Evolutionary conservation across 2,113 vertebrate genomes (phyloP), one percentile per base, ranked within the genome.

Genomic region (Eretmodus cyanostictus): DNA sequence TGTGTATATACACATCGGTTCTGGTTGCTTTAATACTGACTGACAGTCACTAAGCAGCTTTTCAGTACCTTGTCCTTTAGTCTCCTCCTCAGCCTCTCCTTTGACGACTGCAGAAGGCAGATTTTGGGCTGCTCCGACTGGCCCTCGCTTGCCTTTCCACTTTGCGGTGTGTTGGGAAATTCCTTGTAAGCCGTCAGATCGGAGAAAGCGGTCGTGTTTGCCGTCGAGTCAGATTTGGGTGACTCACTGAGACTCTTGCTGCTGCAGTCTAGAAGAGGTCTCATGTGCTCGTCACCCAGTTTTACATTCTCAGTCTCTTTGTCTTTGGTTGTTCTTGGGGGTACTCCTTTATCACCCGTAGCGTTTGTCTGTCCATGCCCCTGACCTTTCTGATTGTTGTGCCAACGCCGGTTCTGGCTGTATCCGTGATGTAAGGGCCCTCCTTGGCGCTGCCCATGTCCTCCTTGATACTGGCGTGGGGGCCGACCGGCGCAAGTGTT

Each of bases 331-430:
- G 95, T 96, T 89, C 95, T 97, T 4, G 83, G 80, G 27, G 92
- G 83, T 7, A 42, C 31, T 80, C 89, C 96, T 86, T 73, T 89
- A 19, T 92, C 93, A 1, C 83, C 81, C 9, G 63, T 16, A 9
- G 83, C 5, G 91, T 96, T 96, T 6, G 89, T 71, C 76, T 94
- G 91, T 93, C 89, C 91, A 4, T 93, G 93, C 8, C 90, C 94
- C 31, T 91, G 95, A 34, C 89, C 91, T 91, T 97, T 98, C 95
- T 97, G 97, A 96, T 96, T 95, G 86, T 98, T 97, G 91, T 99
- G 97, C 98, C 98, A 99, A 91, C 98, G 97, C 59, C 98, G 97
- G 94, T 99, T 99, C 95, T 98, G 98, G 96, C 98, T 98, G 93
- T 99, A 99, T 90, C 98, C 98, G 0, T 99, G 98, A 92, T 98